Evolutionary conservation across 2,113 vertebrate genomes (phyloP).

Genomic region (Thunnus maccoyii): DNA sequence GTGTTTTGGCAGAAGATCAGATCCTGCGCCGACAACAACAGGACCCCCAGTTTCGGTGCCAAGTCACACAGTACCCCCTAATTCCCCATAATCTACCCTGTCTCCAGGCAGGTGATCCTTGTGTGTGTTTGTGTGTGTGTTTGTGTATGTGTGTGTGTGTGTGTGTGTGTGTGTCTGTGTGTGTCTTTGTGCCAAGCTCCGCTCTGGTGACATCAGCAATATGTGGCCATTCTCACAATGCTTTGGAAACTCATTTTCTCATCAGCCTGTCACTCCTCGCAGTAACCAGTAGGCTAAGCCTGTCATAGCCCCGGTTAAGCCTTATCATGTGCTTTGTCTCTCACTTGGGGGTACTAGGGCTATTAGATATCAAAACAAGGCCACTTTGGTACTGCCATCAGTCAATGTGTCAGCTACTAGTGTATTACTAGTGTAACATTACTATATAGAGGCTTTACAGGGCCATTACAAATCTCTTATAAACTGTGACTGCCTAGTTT

Average conservation of each 20-base stretch:
- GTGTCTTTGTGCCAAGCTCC: conserved; percentile 20
- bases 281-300: conserved; percentile 61
- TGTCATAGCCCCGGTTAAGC: conserved; percentile 62
- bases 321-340: conserved; percentile 60
- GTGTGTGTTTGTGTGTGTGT: conserved; percentile 40
- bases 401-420: conserved; percentile 56
- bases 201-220: conserved; percentile 58
- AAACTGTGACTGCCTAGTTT: background rate
- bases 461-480: background rate
- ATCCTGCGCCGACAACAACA: conserved; percentile 67
- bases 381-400: conserved; percentile 53
- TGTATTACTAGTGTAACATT: conserved; percentile 18
- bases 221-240: conserved; percentile 47
- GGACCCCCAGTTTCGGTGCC: conserved; percentile 69
- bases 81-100: conserved; percentile 82
- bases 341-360: conserved; percentile 43
- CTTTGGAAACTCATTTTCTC: conserved; percentile 70
- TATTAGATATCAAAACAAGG: conserved; percentile 73
- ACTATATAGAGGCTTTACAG: background rate
- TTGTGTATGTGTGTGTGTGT: conserved; percentile 10
- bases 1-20: conserved; percentile 75
- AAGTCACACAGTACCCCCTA: conserved; percentile 77
- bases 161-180: conserved; percentile 18
- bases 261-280: conserved; percentile 66
- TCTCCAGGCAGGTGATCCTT: conserved; percentile 82